These are phyloP conservation scores for Gallinago undulata DNA, from an alignment of 2,113 vertebrate genomes.

Conservation along the genomic window DNA sequence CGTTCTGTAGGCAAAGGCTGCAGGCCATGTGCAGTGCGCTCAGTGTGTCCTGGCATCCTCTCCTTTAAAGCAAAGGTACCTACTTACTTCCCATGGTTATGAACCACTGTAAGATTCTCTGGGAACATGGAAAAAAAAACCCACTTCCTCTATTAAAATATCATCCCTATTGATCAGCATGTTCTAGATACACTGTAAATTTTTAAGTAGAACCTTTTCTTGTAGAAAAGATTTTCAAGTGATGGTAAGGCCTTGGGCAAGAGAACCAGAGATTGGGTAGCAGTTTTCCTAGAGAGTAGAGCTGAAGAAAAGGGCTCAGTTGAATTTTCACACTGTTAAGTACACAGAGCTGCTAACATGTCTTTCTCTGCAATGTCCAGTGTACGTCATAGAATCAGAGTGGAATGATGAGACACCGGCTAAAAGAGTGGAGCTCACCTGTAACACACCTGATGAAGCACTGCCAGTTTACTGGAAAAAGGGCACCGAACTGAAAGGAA, in stretches of 20 bases:
- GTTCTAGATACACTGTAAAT: background rate
- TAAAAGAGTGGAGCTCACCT: slow-evolving; percentile 64
- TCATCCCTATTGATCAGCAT: background rate
- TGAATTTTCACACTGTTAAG: background rate
- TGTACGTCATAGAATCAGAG: slow-evolving; percentile 68
- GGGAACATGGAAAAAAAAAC: background rate
- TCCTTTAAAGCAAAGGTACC: background rate
- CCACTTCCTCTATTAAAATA: background rate
- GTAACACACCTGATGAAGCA: slow-evolving; percentile 13
- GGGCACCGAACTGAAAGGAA: background rate
- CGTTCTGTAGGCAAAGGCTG: background rate
- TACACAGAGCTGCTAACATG: background rate
- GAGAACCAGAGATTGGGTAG: background rate
- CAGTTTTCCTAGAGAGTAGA: background rate
- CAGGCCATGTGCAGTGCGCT: background rate
- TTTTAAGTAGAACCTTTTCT: background rate
- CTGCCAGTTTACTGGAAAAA: slow-evolving; percentile 66
- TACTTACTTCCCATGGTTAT: background rate
- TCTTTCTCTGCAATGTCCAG: background rate
- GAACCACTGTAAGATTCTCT: background rate
- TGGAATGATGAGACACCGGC: slow-evolving; percentile 55
- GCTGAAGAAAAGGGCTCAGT: background rate
- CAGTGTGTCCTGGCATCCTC: background rate
- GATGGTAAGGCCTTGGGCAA: background rate
- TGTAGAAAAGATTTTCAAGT: background rate